Conservation (phyloP, 2,113 vertebrate genomes). For the Brachyhypopomus gauderio region DNA sequence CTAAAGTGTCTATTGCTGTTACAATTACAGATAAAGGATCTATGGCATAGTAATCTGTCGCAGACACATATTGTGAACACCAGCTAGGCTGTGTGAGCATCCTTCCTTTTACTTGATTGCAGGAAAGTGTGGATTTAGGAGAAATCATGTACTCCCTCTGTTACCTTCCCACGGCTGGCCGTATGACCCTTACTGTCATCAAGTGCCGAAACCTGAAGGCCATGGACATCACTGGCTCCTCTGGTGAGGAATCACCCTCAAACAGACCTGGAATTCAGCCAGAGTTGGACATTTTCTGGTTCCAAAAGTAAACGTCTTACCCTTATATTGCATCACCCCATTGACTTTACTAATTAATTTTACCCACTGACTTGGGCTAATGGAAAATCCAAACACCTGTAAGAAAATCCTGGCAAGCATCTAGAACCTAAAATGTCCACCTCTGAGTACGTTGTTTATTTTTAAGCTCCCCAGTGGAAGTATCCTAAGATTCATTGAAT, state of each 20-base stretch:
- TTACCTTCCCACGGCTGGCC: constrained; percentile 95
- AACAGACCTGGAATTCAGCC: background rate
- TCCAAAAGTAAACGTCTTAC: no score
- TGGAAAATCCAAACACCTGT: no score
- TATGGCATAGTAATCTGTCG: background rate
- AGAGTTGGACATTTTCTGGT: no score
- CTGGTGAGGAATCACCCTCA: constrained; percentile 76
- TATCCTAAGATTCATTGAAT: no score
- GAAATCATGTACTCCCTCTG: constrained; percentile 99
- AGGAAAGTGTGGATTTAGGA: constrained; percentile 97
- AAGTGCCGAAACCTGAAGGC: constrained; percentile 99
- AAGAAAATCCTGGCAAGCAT: no score
- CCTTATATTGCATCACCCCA: no score
- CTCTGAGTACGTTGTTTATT: no score
- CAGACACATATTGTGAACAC: no score
- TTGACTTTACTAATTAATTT: no score
- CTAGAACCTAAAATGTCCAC: no score
- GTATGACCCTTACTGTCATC: constrained; percentile 97
- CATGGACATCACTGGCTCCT: constrained; percentile 98
- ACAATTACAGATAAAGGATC: background rate
- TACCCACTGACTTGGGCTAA: no score
- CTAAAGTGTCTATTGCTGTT: background rate
- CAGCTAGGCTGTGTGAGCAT: background rate
- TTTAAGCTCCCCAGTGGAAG: no score
- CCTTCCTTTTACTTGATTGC: constrained; percentile 26